Base-by-base conservation (phyloP, 2,113 vertebrate species). In the Bujurquina vittata region DNA sequence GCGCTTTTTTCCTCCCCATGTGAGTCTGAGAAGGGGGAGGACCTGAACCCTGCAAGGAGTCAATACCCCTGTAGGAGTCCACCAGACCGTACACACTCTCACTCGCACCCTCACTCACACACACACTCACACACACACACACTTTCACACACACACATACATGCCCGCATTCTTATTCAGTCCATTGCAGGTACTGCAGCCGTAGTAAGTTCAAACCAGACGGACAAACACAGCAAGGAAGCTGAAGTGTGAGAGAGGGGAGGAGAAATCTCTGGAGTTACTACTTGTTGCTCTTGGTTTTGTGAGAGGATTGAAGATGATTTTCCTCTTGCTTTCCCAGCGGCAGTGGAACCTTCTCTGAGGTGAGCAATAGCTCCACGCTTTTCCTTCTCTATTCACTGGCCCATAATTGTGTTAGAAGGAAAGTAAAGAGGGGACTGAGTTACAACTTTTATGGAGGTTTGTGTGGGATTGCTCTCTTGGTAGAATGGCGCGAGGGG, bases 271-370 rank as follows among this genome's bases (percentile, higher is more conserved):
- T 56, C 82, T 75, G 88, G 86, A 91, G 84, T 93, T 92, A 90
- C 94, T 92, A 96, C 95, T 96, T 96, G 95, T 94, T 96, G 94
- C 89, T 94, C 82, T 91, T 89, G 93, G 87, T 86, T 87, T 90
- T 83, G 63, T 49, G 80, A 67, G 77, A 26, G 87, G 83, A 85
- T 10, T 83, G 84, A 93, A 86, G 85, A 92, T 94, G 96, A 93
- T 94, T 88, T 87, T 90, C 80, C 91, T 88, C 87, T 88, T 84
- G 60, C 82, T 87, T 84, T 89, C 73, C 62, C 67, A 85, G 91
- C 88, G 79, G 90, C 90, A 75, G 77, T 54, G 82, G 89, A 84
- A 90, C 61, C 82, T 86, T 77, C 90, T 95, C 3, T 94, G 92
- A 94, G 93, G 90, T 95, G 92, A 94, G 93, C 82, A 3, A 56